Percentiles rank a stretch among this genome's conserved stretches.
phyloP scores from a whole-genome alignment of 1,140 invertebrate genomes.

The Apis florea region DNA sequence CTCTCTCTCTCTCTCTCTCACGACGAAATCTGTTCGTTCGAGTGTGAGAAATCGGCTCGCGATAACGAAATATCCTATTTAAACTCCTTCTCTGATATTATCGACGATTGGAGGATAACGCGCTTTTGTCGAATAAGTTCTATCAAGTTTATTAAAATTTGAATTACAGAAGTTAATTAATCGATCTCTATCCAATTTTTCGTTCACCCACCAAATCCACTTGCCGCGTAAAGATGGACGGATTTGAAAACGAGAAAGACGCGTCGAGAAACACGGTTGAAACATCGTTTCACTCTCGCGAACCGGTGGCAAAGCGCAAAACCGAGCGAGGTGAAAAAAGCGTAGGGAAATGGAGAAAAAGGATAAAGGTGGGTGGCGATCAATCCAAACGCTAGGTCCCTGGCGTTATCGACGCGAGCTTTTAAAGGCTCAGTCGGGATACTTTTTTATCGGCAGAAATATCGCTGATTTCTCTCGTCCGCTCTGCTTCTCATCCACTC shows the following conservation, averaged over 20 bases:
- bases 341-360: neutral
- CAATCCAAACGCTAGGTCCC: conserved; percentile 9
- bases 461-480: conserved; percentile 20
- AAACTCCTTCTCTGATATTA: too few relatives aligned
- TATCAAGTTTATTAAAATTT: too few relatives aligned
- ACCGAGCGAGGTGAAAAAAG: too few relatives aligned
- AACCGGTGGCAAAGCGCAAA: too few relatives aligned
- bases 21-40: neutral
- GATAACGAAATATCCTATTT: too few relatives aligned
- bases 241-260: neutral
- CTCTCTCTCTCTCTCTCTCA: neutral
- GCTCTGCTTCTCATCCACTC: neutral
- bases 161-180: too few relatives aligned
- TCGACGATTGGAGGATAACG: too few relatives aligned
- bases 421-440: conserved; percentile 23
- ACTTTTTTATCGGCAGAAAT: conserved; percentile 22
- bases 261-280: neutral
- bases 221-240: too few relatives aligned
- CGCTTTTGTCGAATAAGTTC: too few relatives aligned
- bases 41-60: neutral
- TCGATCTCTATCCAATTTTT: too few relatives aligned
- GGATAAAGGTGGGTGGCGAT: neutral
- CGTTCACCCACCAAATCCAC: too few relatives aligned
- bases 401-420: conserved; percentile 23
- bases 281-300: neutral